Evolutionary conservation across 2,797 vertebrate genomes (phyloP).

Genomic region (Alcedo quadribrachys): DNA sequence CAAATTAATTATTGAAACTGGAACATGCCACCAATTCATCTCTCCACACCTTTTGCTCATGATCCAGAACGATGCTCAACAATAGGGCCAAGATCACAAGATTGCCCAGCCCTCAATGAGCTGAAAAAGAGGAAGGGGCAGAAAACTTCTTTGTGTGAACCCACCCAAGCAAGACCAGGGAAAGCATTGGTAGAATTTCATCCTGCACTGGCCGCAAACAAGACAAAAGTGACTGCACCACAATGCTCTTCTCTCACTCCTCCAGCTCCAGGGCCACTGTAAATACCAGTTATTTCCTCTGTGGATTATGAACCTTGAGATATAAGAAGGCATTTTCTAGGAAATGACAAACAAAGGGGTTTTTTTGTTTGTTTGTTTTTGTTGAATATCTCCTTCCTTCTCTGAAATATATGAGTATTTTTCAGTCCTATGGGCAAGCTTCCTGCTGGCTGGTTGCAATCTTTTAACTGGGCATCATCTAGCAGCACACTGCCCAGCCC

Average conservation of each 20-base stretch:
- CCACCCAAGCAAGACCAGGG: neutral
- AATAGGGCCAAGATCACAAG: neutral
- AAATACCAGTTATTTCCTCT: neutral
- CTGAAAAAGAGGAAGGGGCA: neutral
- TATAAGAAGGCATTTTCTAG: neutral
- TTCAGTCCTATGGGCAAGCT: neutral
- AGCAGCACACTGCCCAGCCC: neutral
- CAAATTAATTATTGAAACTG: conserved; percentile 43
- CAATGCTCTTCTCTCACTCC: neutral
- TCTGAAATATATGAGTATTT: conserved; percentile 36
- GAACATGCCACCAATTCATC: neutral
- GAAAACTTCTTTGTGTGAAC: neutral
- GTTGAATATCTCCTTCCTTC: neutral
- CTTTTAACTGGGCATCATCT: conserved; percentile 40
- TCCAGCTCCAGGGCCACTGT: neutral
- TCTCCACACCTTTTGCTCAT: neutral
- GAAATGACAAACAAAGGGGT: neutral
- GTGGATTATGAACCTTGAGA: neutral
- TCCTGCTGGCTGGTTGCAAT: conserved; percentile 45
- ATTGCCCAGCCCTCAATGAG: neutral
- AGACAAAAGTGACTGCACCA: neutral
- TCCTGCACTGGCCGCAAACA: neutral
- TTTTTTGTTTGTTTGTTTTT: neutral
- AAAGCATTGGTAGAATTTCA: neutral
- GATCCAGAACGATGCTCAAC: neutral